phyloP scores from a whole-genome alignment of 2,797 vertebrate genomes.

The Mionectes olivaceus region DNA sequence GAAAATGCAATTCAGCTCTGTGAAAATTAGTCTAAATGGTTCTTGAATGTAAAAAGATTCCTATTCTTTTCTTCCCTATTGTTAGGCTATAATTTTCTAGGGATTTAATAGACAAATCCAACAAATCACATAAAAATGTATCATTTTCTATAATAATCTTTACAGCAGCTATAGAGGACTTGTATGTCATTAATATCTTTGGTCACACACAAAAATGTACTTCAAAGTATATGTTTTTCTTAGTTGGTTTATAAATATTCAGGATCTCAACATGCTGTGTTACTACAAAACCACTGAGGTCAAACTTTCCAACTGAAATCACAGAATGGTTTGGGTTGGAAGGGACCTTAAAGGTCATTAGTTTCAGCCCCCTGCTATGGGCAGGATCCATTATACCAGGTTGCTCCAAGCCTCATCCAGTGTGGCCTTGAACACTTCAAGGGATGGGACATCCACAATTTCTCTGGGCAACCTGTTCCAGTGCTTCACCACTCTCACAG shows the following conservation, averaged over 20 bases:
- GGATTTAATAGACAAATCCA: slow-evolving; percentile 47
- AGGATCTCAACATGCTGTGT: background rate
- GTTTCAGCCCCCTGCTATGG: background rate
- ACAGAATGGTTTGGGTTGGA: background rate
- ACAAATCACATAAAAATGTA: slow-evolving; percentile 40
- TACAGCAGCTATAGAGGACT: slow-evolving; percentile 13
- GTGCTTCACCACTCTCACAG: background rate
- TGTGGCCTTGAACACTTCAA: background rate
- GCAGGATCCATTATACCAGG: background rate
- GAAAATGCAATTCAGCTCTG: slow-evolving; percentile 19
- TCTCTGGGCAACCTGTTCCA: background rate
- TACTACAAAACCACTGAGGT: background rate
- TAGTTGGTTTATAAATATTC: background rate
- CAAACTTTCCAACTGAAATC: background rate
- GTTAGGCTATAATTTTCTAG: slow-evolving; percentile 33
- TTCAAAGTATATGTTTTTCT: background rate
- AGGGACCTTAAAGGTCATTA: background rate
- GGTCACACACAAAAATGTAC: background rate
- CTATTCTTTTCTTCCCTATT: slow-evolving; percentile 11
- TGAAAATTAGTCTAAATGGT: slow-evolving; percentile 50
- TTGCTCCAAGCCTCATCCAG: background rate
- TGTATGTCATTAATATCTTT: slow-evolving; percentile 5
- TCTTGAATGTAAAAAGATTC: slow-evolving; percentile 10
- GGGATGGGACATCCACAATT: background rate
- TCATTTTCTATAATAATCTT: slow-evolving; percentile 56